Conservation (phyloP, 2,888 invertebrate genomes). For the Meganola albula region DNA sequence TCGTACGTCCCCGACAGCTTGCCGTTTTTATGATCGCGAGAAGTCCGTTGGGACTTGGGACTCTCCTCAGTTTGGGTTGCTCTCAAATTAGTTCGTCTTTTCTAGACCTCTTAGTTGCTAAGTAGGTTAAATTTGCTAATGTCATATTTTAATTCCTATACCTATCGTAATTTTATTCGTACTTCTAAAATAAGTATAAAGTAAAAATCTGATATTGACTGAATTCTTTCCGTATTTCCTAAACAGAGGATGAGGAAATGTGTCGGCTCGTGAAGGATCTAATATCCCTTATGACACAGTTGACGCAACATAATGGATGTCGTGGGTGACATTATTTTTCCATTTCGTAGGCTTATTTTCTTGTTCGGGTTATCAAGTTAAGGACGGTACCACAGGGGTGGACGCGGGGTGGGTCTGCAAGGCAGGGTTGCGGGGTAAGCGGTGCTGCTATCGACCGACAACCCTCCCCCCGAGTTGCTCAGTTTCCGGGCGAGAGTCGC, state of each 20-base stretch:
- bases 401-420: slow-evolving; percentile 62
- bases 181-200: too few relatives aligned
- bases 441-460: slow-evolving; percentile 78
- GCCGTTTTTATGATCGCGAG: slow-evolving; percentile 69
- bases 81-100: slow-evolving; percentile 65
- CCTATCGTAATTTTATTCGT: too few relatives aligned
- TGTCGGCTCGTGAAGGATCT: slow-evolving; percentile 12
- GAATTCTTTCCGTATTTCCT: neutral
- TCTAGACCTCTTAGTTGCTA: slow-evolving; percentile 44
- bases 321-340: slow-evolving; percentile 69
- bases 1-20: slow-evolving; percentile 48
- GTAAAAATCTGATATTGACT: neutral
- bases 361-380: slow-evolving; percentile 74
- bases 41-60: slow-evolving; percentile 63
- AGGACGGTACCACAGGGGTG: slow-evolving; percentile 63
- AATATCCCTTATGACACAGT: slow-evolving; percentile 26
- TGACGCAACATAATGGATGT: slow-evolving; percentile 49
- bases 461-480: slow-evolving; percentile 75
- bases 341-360: slow-evolving; percentile 74
- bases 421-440: slow-evolving; percentile 58
- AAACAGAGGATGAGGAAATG: neutral
- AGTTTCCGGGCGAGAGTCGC: slow-evolving; percentile 80
- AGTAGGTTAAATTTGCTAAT: too few relatives aligned
- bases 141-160: neutral
- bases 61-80: slow-evolving; percentile 55